Conservation (phyloP, 2,113 vertebrate species). For the Channa maculata region DNA sequence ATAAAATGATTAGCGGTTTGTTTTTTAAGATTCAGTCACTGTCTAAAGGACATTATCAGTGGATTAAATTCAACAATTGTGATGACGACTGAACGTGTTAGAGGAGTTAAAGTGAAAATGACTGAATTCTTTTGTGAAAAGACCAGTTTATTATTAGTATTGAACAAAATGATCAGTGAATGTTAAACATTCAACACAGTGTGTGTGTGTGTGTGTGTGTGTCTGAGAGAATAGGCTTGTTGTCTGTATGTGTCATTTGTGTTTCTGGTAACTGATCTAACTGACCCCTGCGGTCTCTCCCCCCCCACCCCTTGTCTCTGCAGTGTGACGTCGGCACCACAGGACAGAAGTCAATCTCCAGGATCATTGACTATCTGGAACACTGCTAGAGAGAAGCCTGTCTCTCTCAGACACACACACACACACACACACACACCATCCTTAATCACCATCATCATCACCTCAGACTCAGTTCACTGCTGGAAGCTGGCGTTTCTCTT, state of each 20-base stretch:
- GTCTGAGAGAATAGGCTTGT: too few relatives aligned
- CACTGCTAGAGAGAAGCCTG: slow-evolving; percentile 89
- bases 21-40: too few relatives aligned
- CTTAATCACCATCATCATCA: background rate
- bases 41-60: too few relatives aligned
- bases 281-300: background rate
- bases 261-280: background rate
- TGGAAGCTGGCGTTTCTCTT: background rate
- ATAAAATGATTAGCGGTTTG: too few relatives aligned
- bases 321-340: slow-evolving; percentile 97
- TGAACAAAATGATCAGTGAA: too few relatives aligned
- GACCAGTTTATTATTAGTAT: too few relatives aligned
- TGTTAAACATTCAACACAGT: too few relatives aligned
- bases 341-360: slow-evolving; percentile 97
- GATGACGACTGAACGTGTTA: too few relatives aligned
- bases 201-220: too few relatives aligned
- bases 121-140: too few relatives aligned
- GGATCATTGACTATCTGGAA: slow-evolving; percentile 99
- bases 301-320: background rate
- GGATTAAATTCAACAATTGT: too few relatives aligned
- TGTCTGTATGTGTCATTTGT: background rate
- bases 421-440: background rate
- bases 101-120: too few relatives aligned
- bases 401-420: slow-evolving; percentile 6
- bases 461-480: background rate